Conservation (phyloP, 2,888 invertebrate genomes). For the Periphyllus acericola region DNA sequence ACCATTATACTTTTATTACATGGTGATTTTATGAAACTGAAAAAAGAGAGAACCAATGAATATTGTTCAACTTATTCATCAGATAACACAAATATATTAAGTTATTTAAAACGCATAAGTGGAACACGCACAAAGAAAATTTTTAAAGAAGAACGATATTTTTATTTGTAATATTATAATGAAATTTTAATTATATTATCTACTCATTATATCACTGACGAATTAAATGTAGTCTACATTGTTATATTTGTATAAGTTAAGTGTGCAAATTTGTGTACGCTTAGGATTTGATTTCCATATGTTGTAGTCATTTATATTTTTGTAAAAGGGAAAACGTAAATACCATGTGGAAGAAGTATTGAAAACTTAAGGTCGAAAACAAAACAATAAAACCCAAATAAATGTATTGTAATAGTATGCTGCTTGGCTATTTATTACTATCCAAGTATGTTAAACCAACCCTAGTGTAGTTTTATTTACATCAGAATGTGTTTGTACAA, state of each 20-base stretch:
- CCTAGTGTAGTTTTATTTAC: constrained; percentile 31
- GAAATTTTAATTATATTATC: background rate
- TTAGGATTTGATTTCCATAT: background rate
- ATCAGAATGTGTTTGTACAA: background rate
- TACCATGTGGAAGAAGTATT: background rate
- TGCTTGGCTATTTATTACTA: background rate
- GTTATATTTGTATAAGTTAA: too few species aligned
- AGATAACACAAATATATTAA: background rate
- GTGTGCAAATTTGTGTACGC: too few species aligned
- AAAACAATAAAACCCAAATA: constrained; percentile 33
- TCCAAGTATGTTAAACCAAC: constrained; percentile 26
- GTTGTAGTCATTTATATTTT: background rate
- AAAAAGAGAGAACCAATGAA: too few species aligned
- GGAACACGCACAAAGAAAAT: background rate
- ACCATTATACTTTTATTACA: too few species aligned
- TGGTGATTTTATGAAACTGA: too few species aligned
- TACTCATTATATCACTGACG: background rate
- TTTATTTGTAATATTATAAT: background rate
- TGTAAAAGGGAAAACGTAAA: background rate
- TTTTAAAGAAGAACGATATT: background rate
- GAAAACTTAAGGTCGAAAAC: constrained; percentile 14
- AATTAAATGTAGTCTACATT: background rate
- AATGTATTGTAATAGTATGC: constrained; percentile 36
- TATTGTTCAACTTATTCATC: background rate
- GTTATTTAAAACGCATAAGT: background rate